Conservation (phyloP, 2,797 vertebrate genomes). For the Neosalanx taihuensis region DNA sequence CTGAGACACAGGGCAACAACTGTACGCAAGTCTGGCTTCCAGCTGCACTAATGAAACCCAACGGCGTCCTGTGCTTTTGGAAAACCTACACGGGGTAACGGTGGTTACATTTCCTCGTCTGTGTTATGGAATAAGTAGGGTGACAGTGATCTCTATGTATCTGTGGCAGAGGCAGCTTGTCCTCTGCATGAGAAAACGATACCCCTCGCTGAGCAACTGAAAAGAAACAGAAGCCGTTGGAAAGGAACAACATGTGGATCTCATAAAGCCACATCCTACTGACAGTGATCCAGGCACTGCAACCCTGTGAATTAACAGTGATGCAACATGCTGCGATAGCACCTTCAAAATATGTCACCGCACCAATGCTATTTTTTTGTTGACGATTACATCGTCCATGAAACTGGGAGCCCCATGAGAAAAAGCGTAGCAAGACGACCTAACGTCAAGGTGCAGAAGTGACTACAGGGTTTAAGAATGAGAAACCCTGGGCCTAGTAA, state of each 20-base stretch:
- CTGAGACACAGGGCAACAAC: slow-evolving; percentile 63
- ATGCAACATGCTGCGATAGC: slow-evolving; percentile 56
- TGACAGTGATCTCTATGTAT: slow-evolving; percentile 4
- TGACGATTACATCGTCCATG: slow-evolving; percentile 36
- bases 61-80: not conserved
- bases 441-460: slow-evolving; percentile 12
- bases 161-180: slow-evolving; percentile 8
- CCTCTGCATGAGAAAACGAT: slow-evolving; percentile 32
- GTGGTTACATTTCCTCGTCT: slow-evolving; percentile 37
- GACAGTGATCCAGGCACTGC: slow-evolving; percentile 57
- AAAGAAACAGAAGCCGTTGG: slow-evolving; percentile 60
- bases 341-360: slow-evolving; percentile 58
- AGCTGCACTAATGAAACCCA: slow-evolving; percentile 51
- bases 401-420: slow-evolving; percentile 11
- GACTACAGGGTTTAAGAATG: slow-evolving; percentile 6
- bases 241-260: slow-evolving; percentile 64
- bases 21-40: slow-evolving; percentile 63
- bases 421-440: not conserved
- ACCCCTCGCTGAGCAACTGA: slow-evolving; percentile 29
- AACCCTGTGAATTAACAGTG: slow-evolving; percentile 66
- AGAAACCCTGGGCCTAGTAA: slow-evolving; percentile 30
- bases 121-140: slow-evolving; percentile 22
- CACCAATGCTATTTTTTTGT: slow-evolving; percentile 30
- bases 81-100: slow-evolving; percentile 6
- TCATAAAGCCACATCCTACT: slow-evolving; percentile 62